Conservation (phyloP, 2,888 invertebrate species). For the Scaptodrosophila latifasciaeformis region DNA sequence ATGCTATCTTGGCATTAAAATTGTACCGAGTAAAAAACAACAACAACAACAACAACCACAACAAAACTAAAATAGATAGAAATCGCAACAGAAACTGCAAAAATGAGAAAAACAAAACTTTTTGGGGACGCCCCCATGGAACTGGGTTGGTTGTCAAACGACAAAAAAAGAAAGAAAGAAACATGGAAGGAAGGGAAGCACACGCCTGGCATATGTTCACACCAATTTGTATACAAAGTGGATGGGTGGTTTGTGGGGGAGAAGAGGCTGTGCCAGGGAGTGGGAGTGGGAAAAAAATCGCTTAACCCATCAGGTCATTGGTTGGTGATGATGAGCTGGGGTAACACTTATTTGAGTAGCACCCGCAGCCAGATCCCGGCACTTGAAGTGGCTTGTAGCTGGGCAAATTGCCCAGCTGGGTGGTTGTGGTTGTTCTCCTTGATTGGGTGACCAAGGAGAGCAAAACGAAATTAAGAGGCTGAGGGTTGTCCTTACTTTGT, state of each 20-base stretch:
- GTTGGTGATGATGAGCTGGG: constrained; percentile 15
- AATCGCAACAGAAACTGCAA: constrained; percentile 40
- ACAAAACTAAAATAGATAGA: constrained; percentile 39
- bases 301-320: constrained; percentile 1
- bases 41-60: constrained; percentile 36
- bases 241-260: background rate
- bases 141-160: constrained; percentile 40
- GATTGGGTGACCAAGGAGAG: constrained; percentile 41
- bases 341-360: constrained; percentile 55
- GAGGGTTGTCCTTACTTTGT: constrained; percentile 27
- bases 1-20: constrained; percentile 67
- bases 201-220: constrained; percentile 75
- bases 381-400: constrained; percentile 51
- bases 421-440: constrained; percentile 18
- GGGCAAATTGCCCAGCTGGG: constrained; percentile 13
- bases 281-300: background rate
- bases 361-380: constrained; percentile 63
- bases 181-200: constrained; percentile 15
- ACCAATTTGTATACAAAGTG: constrained; percentile 62
- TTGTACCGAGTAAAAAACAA: constrained; percentile 54
- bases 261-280: constrained; percentile 36
- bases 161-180: constrained; percentile 8
- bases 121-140: constrained; percentile 33
- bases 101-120: constrained; percentile 17
- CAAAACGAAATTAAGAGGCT: background rate